These are phyloP conservation scores for Sebastes cheni DNA, from an alignment of 2,797 vertebrate genomes.

Conservation along the genomic window DNA sequence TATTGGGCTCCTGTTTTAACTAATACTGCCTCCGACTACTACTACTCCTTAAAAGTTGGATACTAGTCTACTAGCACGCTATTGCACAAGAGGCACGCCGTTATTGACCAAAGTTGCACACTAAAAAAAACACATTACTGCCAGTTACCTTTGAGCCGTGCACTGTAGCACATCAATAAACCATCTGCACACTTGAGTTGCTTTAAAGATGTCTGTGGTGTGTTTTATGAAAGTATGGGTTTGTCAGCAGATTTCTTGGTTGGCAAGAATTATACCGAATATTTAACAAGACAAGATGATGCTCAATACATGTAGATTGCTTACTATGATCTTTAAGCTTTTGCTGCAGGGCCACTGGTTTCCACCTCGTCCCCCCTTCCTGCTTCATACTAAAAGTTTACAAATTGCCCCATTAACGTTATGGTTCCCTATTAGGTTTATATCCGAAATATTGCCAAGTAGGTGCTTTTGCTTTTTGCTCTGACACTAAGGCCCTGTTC, in stretches of 20 bases:
- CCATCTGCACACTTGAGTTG: not conserved
- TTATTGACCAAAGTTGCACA: not conserved
- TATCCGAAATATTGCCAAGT: not conserved
- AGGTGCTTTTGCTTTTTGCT: not conserved
- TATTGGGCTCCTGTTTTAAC: not conserved
- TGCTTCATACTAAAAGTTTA: not conserved
- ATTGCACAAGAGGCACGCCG: not conserved
- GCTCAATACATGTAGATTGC: no score
- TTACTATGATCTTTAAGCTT: no score
- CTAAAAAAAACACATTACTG: not conserved
- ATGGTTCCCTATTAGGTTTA: not conserved
- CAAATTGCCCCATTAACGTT: not conserved
- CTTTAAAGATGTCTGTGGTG: not conserved
- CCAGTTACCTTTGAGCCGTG: no score
- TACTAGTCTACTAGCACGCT: not conserved
- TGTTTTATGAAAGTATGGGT: not conserved
- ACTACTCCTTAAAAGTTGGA: not conserved
- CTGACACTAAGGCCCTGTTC: not conserved
- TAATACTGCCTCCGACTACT: not conserved
- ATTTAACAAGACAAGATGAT: no score
- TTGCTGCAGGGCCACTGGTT: no score
- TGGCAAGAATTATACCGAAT: no score
- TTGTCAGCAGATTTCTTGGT: not conserved
- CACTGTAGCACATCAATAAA: not conserved
- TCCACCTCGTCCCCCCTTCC: no score